Percentiles rank a stretch among this genome's conserved stretches.
Evolutionary conservation across 2,888 invertebrate genomes (phyloP).

Genomic region (Tiphia femorata): DNA sequence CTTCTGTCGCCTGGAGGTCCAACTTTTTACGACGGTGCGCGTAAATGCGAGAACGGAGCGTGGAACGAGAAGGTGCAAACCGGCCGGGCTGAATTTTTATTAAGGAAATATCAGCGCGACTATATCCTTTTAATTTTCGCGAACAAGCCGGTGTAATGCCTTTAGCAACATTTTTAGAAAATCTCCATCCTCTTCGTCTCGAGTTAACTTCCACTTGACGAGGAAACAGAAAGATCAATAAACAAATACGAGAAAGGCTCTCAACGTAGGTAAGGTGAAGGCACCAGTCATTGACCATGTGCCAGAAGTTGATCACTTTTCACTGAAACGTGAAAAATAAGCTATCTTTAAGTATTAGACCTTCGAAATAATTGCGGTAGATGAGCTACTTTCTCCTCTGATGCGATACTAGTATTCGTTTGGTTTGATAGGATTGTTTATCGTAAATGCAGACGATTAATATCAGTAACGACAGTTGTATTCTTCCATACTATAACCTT

Average conservation of each 20-base stretch:
- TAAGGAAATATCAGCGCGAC: too few species aligned
- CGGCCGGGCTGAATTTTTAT: too few species aligned
- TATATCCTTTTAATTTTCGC: too few species aligned
- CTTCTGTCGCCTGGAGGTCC: too few species aligned
- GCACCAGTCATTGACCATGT: neutral
- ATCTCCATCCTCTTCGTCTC: too few species aligned
- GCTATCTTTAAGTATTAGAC: neutral
- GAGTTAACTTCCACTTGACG: too few species aligned
- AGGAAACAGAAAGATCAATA: neutral
- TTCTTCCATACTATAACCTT: neutral
- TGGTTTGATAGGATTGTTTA: neutral
- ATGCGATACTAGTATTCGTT: neutral
- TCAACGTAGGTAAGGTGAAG: too few species aligned
- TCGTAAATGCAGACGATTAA: neutral
- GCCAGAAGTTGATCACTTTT: neutral
- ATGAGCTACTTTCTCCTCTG: neutral
- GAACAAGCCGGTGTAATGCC: too few species aligned
- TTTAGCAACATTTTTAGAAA: too few species aligned
- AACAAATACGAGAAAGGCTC: neutral
- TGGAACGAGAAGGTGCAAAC: too few species aligned
- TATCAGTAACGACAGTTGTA: neutral
- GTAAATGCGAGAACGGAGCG: too few species aligned
- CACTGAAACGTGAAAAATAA: neutral
- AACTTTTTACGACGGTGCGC: too few species aligned
- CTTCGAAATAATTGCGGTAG: neutral